Evolutionary conservation across 2,113 vertebrate species (phyloP), one percentile per base, ranked within the genome.

Genomic region (Sapayoa aenigma): DNA sequence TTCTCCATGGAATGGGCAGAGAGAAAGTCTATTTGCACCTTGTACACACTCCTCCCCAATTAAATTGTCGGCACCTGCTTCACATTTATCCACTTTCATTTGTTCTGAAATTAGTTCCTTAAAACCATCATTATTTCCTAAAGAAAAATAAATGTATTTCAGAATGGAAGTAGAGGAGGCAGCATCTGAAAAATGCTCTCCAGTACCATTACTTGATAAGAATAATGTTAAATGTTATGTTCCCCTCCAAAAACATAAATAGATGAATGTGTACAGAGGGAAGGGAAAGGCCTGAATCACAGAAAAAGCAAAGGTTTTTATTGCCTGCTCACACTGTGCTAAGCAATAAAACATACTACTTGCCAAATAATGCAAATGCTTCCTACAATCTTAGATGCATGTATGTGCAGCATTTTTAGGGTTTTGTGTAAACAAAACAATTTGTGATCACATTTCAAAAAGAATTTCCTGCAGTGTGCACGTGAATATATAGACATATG

Each of bases 91-190:
- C 27, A 39, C 23, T 65, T 92, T 52, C 73, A 60, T 88, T 95
- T 92, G 46, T 82, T 93, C 63, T 55, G 30, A 93, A 90, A 90
- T 90, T 60, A 72, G 30, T 84, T 91, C 60, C 59, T 66, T 71
- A 90, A 92, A 90, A 53, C 39, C 19, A 55, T 25, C 30, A 31
- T 37, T 81, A 50, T 88, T 86, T 95, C 53, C 55, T 66, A 71
- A 89, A 83, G 65, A 80, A 96, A 96, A 93, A 77, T 35, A 88
- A 87, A 74, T 62, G 39, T 41, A 69, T 82, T 95, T 82, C 46
- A 75, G 77, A 84, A 80, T 49, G 33, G 33, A 86, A 94, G 68
- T 35, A 74, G 37, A 84, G 27, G 18, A 82, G 46, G 33, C 52
- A 68, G 50, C 37, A 90, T 82, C 37, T 90, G 75, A 90, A 95